Conservation (phyloP, 2,888 invertebrate genomes). For the Oxycera nigricornis region DNA sequence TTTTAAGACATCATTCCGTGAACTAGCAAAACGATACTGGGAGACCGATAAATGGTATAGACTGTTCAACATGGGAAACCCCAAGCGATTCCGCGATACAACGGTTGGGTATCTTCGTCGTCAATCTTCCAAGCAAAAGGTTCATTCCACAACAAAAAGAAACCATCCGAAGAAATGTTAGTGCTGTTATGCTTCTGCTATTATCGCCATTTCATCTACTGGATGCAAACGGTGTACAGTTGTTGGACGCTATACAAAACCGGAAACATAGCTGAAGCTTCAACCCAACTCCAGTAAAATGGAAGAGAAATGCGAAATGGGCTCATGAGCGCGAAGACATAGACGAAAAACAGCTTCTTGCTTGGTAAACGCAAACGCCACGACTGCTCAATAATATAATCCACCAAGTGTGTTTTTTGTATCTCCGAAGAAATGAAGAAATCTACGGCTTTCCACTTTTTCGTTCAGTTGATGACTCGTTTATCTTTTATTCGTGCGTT, state of each 20-base stretch:
- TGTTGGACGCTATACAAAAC: conserved; percentile 25
- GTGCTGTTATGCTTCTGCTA: conserved; percentile 14
- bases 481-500: conserved; percentile 38
- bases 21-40: no score
- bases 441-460: conserved; percentile 38
- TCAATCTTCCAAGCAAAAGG: background rate
- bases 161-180: conserved; percentile 27
- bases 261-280: conserved; percentile 20
- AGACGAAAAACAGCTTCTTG: background rate
- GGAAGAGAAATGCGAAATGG: conserved; percentile 34
- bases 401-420: conserved; percentile 11
- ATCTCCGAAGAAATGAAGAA: conserved; percentile 24
- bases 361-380: conserved; percentile 22
- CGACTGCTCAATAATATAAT: conserved; percentile 12
- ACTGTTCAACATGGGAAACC: no score
- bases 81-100: background rate
- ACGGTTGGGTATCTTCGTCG: background rate
- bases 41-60: no score
- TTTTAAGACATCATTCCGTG: no score
- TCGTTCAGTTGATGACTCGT: conserved; percentile 35
- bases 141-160: background rate
- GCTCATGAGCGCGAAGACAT: conserved; percentile 21
- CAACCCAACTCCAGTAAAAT: background rate
- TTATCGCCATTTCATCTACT: background rate
- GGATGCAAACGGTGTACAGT: conserved; percentile 22